Evolutionary conservation across 2,113 vertebrate species (phyloP).

Genomic region (Sterrhoptilus dennistouni): DNA sequence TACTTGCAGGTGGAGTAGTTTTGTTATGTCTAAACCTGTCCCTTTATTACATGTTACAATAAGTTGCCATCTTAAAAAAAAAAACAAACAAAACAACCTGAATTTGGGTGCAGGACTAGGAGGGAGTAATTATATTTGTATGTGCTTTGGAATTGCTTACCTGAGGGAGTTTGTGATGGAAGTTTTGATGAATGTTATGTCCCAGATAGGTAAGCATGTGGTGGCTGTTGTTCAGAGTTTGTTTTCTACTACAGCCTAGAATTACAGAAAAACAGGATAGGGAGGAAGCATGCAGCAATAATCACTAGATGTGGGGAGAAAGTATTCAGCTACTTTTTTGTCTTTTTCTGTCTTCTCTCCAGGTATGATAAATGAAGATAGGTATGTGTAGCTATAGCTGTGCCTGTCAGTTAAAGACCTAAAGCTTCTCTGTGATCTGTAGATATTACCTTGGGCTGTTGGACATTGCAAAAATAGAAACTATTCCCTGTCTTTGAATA

Average conservation of each 20-base stretch:
- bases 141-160: not conserved
- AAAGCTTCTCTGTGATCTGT: not conserved
- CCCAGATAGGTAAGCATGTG: not conserved
- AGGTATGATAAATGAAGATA: not conserved
- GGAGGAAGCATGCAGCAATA: not conserved
- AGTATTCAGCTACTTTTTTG: not conserved
- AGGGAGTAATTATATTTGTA: not conserved
- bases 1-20: not conserved
- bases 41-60: not conserved
- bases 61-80: not conserved
- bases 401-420: not conserved
- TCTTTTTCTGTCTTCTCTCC: not conserved
- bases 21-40: not conserved
- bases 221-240: not conserved
- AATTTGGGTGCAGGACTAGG: not conserved
- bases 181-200: not conserved
- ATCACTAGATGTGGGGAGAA: not conserved
- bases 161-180: not conserved
- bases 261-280: not conserved
- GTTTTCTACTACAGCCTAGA: not conserved
- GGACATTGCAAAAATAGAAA: not conserved
- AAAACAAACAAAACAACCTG: too few species aligned
- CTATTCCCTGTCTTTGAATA: not conserved
- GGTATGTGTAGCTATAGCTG: not conserved
- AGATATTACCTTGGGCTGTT: constrained; percentile 9